These are phyloP conservation scores for Gnathonemus longibarbis DNA, from an alignment of 2,113 vertebrate species.

Conservation along the genomic window DNA sequence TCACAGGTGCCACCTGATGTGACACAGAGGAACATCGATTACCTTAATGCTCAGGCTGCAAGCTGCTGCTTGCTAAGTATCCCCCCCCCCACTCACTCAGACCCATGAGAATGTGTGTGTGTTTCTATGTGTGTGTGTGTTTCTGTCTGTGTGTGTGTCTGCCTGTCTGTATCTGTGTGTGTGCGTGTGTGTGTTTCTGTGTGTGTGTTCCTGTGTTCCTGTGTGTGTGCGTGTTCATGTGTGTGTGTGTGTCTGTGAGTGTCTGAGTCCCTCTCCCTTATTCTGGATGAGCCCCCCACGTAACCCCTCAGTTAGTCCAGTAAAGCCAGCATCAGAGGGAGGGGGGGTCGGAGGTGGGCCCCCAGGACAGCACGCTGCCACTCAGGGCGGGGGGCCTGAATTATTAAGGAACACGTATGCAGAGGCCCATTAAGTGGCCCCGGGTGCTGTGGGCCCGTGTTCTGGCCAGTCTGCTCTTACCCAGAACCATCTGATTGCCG, in stretches of 20 bases:
- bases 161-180: neutral
- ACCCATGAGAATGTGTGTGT: too few relatives aligned
- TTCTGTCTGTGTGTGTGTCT: neutral
- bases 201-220: neutral
- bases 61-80: too few relatives aligned
- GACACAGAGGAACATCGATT: neutral
- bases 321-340: neutral
- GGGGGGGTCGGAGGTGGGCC: neutral
- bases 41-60: neutral
- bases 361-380: neutral
- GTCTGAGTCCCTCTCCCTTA: neutral
- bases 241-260: neutral
- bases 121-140: neutral
- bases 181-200: neutral
- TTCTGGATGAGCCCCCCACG: neutral
- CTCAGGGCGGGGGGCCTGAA: conserved; percentile 45
- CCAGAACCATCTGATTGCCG: conserved; percentile 48
- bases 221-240: neutral
- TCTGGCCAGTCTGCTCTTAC: conserved; percentile 50
- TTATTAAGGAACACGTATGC: conserved; percentile 63
- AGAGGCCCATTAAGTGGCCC: conserved; percentile 63
- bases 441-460: conserved; percentile 48
- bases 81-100: neutral
- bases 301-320: neutral
- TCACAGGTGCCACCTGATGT: neutral